Conservation (phyloP, 2,888 invertebrate species). For the Clepsis dumicolana region DNA sequence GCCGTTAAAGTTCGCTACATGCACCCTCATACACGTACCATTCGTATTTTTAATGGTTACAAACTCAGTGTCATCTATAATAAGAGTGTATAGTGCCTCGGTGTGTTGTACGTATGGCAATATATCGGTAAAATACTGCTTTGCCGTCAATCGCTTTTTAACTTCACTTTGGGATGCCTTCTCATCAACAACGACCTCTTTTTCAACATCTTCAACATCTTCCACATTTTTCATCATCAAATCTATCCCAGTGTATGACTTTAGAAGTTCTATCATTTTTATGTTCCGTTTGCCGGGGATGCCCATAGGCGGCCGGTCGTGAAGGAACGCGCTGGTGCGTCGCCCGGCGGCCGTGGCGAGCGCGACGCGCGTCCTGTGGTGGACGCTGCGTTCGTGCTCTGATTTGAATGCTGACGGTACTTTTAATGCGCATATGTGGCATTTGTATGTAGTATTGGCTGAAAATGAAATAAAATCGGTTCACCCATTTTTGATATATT, state of each 20-base stretch:
- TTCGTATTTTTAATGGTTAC: slow-evolving; percentile 7
- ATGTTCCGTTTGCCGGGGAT: not conserved
- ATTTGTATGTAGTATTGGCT: not conserved
- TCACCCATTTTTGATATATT: too few species aligned
- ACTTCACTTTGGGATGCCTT: not conserved
- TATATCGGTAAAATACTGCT: slow-evolving; percentile 8
- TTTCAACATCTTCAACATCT: not conserved
- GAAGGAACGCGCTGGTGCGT: slow-evolving; percentile 6
- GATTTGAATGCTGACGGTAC: not conserved
- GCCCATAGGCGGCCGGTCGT: not conserved
- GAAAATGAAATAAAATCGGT: not conserved
- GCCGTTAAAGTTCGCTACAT: slow-evolving; percentile 8
- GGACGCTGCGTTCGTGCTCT: not conserved
- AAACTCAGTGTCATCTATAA: not conserved
- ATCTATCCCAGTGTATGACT: not conserved
- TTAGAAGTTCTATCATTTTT: not conserved
- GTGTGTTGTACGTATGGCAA: not conserved
- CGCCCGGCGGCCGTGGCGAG: not conserved
- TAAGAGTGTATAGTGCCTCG: not conserved
- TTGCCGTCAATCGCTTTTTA: not conserved
- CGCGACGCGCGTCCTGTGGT: not conserved
- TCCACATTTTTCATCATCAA: not conserved
- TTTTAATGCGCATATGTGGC: not conserved
- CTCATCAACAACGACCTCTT: not conserved
- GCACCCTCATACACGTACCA: not conserved